These are phyloP conservation scores for Epizoanthus illoricatus DNA, from an alignment of 92 coral and sea anemone genomes.

Conservation along the genomic window DNA sequence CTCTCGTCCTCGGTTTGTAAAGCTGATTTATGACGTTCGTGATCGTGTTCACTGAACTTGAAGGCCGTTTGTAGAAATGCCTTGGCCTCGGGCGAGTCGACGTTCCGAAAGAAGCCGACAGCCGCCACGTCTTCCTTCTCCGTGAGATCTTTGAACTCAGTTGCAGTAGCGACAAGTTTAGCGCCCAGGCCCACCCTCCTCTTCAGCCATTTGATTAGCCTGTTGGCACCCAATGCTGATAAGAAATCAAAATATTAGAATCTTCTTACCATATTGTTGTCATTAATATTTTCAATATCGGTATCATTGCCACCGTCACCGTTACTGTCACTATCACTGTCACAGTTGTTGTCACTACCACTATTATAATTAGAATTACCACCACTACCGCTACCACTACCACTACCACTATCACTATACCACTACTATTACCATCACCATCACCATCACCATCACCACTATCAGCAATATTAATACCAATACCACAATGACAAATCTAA, in stretches of 20 bases:
- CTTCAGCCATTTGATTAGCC: neutral
- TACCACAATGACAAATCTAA: too few relatives aligned
- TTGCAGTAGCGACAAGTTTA: neutral
- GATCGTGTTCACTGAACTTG: constrained; percentile 11
- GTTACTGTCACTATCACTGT: neutral
- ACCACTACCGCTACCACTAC: neutral
- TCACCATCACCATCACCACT: too few relatives aligned
- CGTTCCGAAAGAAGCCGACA: neutral
- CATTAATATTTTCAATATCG: too few relatives aligned
- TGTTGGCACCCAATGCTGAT: neutral
- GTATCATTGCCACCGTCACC: neutral
- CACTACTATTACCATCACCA: too few relatives aligned
- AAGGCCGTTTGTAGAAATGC: neutral
- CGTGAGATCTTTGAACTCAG: neutral
- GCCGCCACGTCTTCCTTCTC: constrained; percentile 12
- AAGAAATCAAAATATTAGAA: too few relatives aligned
- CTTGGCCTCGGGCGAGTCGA: neutral
- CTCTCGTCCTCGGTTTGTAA: neutral
- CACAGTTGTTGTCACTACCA: too few relatives aligned
- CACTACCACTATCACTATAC: neutral
- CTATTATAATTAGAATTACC: too few relatives aligned
- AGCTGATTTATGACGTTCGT: neutral
- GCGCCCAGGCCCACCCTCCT: neutral
- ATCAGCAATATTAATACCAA: too few relatives aligned
- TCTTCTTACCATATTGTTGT: too few relatives aligned